Evolutionary conservation across 1,140 invertebrate genomes (phyloP), one percentile per base, ranked within the genome.

Genomic region (Charaxes varanes): DNA sequence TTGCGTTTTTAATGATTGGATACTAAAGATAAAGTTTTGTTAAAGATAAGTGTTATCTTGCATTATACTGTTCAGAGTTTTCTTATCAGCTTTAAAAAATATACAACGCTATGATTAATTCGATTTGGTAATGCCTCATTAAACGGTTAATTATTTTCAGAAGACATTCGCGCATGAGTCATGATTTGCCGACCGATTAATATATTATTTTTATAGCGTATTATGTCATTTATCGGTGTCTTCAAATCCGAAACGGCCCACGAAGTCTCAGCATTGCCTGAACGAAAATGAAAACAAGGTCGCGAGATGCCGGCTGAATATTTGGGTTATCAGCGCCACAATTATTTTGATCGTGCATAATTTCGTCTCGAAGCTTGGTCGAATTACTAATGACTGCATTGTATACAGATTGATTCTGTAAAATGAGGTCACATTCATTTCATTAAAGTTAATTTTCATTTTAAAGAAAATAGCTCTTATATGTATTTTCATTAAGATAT

Each of bases 261-360:
- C 53, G 28, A 41, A 36, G 41, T 28, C 41, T n/a, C n/a, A n/a
- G 48, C 52, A 43, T 43, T 50, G 49, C 32, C 41, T 47, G 47
- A 74, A 76, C 56, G 71, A 81, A 78, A 81, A 61, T 47, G 71
- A 78, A 81, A 81, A 67, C 76, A 77, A 78, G 76, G 76, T 66
- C 73, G 66, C 51, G 57, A n/a, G n/a, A 70, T 66, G 64, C 61
- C 53, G 48, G 37, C 28, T 68, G 65, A 52, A 63, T 66, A 78
- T 81, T 76, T 66, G 49, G 71, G 61, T 50, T 72, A 66, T 59
- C 47, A 26, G 24, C 48, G 27, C 27, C 26, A 41, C 48, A 34
- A 37, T 51, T 51, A 49, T 51, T 48, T 10, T 36, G 41, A 45
- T 42, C 43, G 44, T 36, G 17, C 16, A 36, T 32, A 18, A n/a